A percentile compares a stretch with the other conserved stretches of the same genome.
Evolutionary conservation across 2,888 invertebrate species (phyloP).

Genomic region (Aporophyla nigra): DNA sequence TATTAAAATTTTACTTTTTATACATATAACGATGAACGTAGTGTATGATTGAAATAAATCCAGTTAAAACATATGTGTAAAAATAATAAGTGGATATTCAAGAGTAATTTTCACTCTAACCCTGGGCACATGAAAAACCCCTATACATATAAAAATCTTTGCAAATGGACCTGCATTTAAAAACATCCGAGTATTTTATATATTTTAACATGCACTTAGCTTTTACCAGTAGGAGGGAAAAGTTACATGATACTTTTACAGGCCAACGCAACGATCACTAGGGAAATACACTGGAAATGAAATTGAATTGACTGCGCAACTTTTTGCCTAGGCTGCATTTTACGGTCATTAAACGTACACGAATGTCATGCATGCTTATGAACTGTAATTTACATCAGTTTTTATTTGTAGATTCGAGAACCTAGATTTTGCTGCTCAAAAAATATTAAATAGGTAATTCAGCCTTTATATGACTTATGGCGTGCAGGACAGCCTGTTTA

Average conservation of each 20-base stretch:
- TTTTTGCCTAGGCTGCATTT: conserved; percentile 33
- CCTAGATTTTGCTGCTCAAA: background rate
- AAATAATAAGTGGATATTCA: too few relatives aligned
- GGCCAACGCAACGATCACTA: conserved; percentile 1
- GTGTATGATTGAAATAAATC: background rate
- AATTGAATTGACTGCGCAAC: conserved; percentile 30
- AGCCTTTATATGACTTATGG: background rate
- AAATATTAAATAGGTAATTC: background rate
- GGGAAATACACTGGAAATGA: conserved; percentile 42
- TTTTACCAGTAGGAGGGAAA: background rate
- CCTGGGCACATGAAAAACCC: too few relatives aligned
- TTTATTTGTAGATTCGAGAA: background rate
- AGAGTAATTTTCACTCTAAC: background rate
- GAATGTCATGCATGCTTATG: background rate
- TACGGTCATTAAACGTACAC: background rate
- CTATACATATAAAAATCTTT: too few relatives aligned
- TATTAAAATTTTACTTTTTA: background rate
- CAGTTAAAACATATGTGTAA: background rate
- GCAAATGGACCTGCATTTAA: background rate
- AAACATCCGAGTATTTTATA: background rate
- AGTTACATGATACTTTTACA: conserved; percentile 22
- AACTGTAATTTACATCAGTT: background rate
- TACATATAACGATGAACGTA: background rate
- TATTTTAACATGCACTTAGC: conserved; percentile 16
- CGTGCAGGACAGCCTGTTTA: background rate